Evolutionary conservation across 64 coral and sea anemone genomes (phyloP).

Genomic region (Porites australiensis): DNA sequence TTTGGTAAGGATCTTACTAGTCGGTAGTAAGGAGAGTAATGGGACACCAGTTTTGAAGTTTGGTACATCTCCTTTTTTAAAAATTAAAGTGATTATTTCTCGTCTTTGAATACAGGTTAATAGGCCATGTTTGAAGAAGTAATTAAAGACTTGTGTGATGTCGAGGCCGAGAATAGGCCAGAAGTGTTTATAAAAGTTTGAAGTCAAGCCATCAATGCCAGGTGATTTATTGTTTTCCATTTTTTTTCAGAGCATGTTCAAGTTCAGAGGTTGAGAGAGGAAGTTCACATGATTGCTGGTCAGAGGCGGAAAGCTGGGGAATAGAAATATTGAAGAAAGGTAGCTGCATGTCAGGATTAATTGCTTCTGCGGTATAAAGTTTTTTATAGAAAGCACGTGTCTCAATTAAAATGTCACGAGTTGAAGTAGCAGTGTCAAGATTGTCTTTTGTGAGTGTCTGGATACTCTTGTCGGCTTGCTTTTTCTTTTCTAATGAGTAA

Average conservation of each 20-base stretch:
- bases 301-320: not conserved
- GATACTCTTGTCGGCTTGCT: constrained; percentile 3
- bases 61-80: constrained; percentile 2
- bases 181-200: not conserved
- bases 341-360: not conserved
- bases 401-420: constrained; percentile 14
- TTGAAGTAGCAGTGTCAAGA: not conserved
- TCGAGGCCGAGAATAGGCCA: too few species aligned
- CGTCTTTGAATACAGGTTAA: not conserved
- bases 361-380: constrained; percentile 8
- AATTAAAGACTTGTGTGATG: too few species aligned
- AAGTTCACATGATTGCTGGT: constrained; percentile 19
- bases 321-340: not conserved
- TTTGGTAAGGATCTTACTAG: too few species aligned
- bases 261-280: not conserved
- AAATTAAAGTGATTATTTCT: not conserved
- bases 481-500: constrained; percentile 15
- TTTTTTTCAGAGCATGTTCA: not conserved
- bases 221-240: constrained; percentile 65
- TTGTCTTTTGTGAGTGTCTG: constrained; percentile 17
- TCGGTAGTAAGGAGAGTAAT: constrained; percentile 51
- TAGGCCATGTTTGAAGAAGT: not conserved
- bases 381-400: constrained; percentile 34
- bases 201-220: too few species aligned
- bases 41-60: constrained; percentile 34